Base-by-base conservation (phyloP, 2,888 invertebrate species). In the Malthinus seriepunctatus region DNA sequence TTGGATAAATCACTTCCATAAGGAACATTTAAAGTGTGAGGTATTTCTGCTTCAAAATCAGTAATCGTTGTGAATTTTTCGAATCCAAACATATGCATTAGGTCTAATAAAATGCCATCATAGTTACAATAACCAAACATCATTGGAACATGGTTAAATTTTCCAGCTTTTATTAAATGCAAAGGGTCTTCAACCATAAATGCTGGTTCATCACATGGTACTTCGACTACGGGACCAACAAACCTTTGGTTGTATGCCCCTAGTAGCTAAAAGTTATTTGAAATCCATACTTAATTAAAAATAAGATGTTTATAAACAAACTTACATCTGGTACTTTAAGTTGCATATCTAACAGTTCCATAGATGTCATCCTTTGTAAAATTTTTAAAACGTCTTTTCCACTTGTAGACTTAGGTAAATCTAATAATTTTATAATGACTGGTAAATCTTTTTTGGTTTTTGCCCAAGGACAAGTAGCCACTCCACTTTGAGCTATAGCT, bases 31-130 rank as follows among this genome's bases (percentile, higher is more conserved):
- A 67, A 63, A 47, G 39, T 49, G 10, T 45, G 44, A 3, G 68
- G 67, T 12, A 71, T 59, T 15, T 56, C 60, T 10, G 56, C 50
- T 51, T 67, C 64, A 38, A 69, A 63, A 46, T 69, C 54, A 15
- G 37, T n/a, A n/a, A n/a, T n/a, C n/a, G n/a, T n/a, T n/a, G n/a
- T n/a, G n/a, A n/a, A n/a, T n/a, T n/a, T n/a, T n/a, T n/a, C n/a
- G n/a, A n/a, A n/a, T n/a, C n/a, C n/a, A n/a, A n/a, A n/a, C n/a
- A n/a, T n/a, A n/a, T n/a, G n/a, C n/a, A n/a, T n/a, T n/a, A n/a
- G n/a, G n/a, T n/a, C n/a, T n/a, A n/a, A n/a, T n/a, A n/a, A n/a
- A n/a, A n/a, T n/a, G n/a, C n/a, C n/a, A n/a, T n/a, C n/a, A n/a
- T n/a, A n/a, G n/a, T n/a, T n/a, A n/a, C n/a, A n/a, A n/a, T n/a